Evolutionary conservation across 2,888 invertebrate genomes (phyloP).

Genomic region (Ferdinandea cuprea): DNA sequence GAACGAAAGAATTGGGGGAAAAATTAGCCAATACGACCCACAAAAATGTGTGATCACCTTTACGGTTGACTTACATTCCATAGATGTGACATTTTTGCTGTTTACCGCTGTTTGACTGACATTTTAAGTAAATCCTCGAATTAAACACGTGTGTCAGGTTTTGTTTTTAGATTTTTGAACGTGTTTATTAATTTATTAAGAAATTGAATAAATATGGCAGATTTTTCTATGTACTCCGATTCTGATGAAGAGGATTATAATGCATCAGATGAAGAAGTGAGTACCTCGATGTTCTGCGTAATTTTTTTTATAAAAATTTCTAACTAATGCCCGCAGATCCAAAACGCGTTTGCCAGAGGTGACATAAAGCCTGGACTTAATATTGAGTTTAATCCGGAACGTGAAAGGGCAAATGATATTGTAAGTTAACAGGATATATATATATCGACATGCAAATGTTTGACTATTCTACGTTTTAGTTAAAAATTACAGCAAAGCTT

Average conservation of each 20-base stretch:
- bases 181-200: neutral
- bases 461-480: conserved; percentile 71
- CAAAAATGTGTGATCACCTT: neutral
- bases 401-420: conserved; percentile 88
- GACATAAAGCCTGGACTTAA: conserved; percentile 94
- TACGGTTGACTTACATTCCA: conserved; percentile 2
- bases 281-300: neutral
- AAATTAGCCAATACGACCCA: too few species aligned
- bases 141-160: conserved; percentile 57
- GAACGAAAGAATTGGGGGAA: too few species aligned
- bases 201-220: conserved; percentile 27
- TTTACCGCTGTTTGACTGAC: conserved; percentile 15
- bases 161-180: conserved; percentile 27
- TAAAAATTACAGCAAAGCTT: conserved; percentile 87
- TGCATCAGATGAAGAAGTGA: conserved; percentile 63
- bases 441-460: neutral
- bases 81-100: conserved; percentile 12
- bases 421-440: conserved; percentile 84
- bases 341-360: conserved; percentile 94
- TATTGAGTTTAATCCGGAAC: conserved; percentile 85
- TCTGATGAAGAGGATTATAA: conserved; percentile 57
- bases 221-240: conserved; percentile 59
- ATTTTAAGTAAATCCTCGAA: conserved; percentile 2
- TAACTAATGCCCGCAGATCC: conserved; percentile 87
- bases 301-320: too few species aligned